Percentiles rank a stretch among this genome's conserved stretches.
Conservation (phyloP, 2,888 invertebrate genomes). For the Apodemia duryi region DNA sequence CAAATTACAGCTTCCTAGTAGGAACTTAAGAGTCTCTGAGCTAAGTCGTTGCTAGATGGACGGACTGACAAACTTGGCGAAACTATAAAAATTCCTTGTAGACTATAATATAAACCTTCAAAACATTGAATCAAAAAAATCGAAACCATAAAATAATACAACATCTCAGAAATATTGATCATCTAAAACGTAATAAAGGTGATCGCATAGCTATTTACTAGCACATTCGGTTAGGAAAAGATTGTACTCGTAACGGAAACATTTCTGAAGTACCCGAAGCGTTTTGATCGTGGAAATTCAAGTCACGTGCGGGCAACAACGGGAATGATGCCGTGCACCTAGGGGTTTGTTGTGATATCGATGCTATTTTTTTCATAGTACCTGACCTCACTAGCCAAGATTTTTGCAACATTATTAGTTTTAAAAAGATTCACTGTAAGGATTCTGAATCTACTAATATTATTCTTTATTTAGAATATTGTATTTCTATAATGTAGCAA, state of each 20-base stretch:
- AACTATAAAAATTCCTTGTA: too few relatives aligned
- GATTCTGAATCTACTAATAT: neutral
- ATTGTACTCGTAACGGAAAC: conserved; percentile 71
- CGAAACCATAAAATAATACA: neutral
- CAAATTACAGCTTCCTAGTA: too few relatives aligned
- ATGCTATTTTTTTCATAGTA: conserved; percentile 54
- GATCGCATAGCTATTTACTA: conserved; percentile 65
- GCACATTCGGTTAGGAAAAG: conserved; percentile 62
- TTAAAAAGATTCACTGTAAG: neutral
- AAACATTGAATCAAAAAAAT: neutral
- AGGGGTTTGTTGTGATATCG: conserved; percentile 75
- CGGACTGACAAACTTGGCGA: too few relatives aligned
- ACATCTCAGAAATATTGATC: conserved; percentile 6
- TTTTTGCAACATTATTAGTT: conserved; percentile 1
- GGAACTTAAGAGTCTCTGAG: too few relatives aligned
- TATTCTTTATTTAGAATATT: too few relatives aligned
- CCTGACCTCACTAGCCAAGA: conserved; percentile 8
- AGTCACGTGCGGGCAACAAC: conserved; percentile 70
- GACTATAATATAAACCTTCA: too few relatives aligned
- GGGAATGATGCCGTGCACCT: conserved; percentile 64
- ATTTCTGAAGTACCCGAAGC: conserved; percentile 69
- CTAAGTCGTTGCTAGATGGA: too few relatives aligned
- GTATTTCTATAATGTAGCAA: too few relatives aligned
- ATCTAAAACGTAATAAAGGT: conserved; percentile 43
- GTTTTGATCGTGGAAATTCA: conserved; percentile 57